Percentiles rank a stretch among this genome's conserved stretches.
These are phyloP conservation scores for Cladopsammia gracilis DNA, from an alignment of 64 coral and sea anemone species.

Conservation along the genomic window DNA sequence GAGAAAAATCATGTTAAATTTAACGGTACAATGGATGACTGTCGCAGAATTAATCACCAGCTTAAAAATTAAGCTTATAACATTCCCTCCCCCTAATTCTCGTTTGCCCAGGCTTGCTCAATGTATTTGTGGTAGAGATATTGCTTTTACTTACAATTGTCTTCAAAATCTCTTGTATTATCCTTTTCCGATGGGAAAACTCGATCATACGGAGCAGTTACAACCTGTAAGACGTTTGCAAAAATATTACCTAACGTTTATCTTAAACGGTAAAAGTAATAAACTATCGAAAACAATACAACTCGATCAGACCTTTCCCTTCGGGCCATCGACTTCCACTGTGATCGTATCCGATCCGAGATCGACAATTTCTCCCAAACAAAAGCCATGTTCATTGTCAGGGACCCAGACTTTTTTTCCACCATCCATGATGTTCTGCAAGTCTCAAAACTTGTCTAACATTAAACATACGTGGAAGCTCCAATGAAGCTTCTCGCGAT, in stretches of 20 bases:
- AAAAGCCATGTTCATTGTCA: constrained; percentile 91
- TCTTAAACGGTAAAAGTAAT: not conserved
- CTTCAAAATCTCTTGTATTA: constrained; percentile 94
- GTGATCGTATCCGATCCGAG: constrained; percentile 90
- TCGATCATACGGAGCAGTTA: constrained; percentile 88
- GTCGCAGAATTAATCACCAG: too few species aligned
- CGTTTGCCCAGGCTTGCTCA: too few species aligned
- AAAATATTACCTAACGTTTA: not conserved
- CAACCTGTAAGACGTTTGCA: constrained; percentile 57
- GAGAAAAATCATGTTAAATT: too few species aligned
- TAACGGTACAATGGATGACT: too few species aligned
- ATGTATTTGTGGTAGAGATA: not conserved
- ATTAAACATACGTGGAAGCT: not conserved
- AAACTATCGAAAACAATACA: not conserved
- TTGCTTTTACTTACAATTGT: constrained; percentile 92
- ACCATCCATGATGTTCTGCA: constrained; percentile 68
- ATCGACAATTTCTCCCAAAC: constrained; percentile 89
- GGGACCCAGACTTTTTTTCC: constrained; percentile 94
- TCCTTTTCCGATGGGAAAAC: constrained; percentile 96
- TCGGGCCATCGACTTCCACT: constrained; percentile 74
- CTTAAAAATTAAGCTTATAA: too few species aligned
- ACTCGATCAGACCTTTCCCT: constrained; percentile 21
- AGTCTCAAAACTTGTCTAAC: not conserved
- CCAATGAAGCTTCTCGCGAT: not conserved
- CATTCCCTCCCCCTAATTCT: too few species aligned